phyloP scores from a whole-genome alignment of 1,140 invertebrate species.

The Holcopasites calliopsidis region DNA sequence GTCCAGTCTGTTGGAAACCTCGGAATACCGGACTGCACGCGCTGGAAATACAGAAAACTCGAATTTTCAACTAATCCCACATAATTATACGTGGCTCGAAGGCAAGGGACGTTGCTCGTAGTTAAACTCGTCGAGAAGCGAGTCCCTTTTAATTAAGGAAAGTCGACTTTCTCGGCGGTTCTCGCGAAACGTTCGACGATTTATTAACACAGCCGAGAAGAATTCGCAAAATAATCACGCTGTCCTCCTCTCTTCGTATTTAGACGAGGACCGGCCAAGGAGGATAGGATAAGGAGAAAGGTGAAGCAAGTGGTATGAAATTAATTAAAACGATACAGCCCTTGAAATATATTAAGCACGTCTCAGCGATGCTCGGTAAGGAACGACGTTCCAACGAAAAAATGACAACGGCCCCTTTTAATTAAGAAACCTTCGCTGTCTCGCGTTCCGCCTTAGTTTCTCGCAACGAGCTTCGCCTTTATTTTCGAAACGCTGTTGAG shows the following conservation, averaged over 20 bases:
- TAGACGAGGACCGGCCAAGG: neutral
- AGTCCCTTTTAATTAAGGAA: slow-evolving; percentile 30
- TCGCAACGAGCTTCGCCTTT: too few species aligned
- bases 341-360: slow-evolving; percentile 23
- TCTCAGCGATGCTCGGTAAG: neutral
- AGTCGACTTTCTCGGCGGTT: slow-evolving; percentile 1
- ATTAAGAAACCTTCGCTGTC: slow-evolving; percentile 3
- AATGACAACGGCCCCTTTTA: slow-evolving; percentile 2
- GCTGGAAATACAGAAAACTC: slow-evolving; percentile 37
- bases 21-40: slow-evolving; percentile 14
- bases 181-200: slow-evolving; percentile 3
- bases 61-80: too few species aligned
- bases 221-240: neutral
- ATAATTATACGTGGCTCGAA: neutral
- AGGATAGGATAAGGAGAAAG: too few species aligned
- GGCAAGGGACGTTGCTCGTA: neutral
- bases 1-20: slow-evolving; percentile 13
- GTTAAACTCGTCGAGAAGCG: neutral
- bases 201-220: neutral
- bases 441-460: neutral
- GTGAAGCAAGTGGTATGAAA: slow-evolving; percentile 3
- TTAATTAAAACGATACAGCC: slow-evolving; percentile 29
- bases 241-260: neutral
- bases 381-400: slow-evolving; percentile 1
- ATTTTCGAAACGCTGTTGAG: neutral